Conservation (phyloP, 35 echinoderm and acorn worm genomes). For the Stichopus chloronotus region DNA sequence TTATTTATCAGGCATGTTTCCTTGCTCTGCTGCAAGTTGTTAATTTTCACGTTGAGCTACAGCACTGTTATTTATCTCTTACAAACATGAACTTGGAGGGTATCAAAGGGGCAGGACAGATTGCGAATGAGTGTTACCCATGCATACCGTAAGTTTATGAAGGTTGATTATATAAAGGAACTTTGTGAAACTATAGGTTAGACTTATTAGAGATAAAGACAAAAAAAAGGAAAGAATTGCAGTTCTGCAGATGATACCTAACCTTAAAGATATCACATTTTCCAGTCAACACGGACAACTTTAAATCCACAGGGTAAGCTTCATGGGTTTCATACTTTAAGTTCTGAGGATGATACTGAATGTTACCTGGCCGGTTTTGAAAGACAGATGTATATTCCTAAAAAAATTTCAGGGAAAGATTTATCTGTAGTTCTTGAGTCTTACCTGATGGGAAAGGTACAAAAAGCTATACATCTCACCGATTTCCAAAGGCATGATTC, state of each 20-base stretch:
- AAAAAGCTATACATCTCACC: constrained; percentile 23
- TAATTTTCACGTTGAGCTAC: background rate
- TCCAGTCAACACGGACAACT: background rate
- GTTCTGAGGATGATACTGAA: constrained; percentile 35
- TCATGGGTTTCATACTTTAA: background rate
- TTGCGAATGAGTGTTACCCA: background rate
- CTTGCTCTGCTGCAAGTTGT: background rate
- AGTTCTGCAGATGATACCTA: constrained; percentile 2
- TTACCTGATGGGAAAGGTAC: background rate
- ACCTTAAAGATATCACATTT: constrained; percentile 6
- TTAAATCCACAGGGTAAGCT: background rate
- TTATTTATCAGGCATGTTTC: background rate
- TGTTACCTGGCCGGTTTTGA: constrained; percentile 13
- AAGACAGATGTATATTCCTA: background rate
- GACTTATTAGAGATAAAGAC: background rate
- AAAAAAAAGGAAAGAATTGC: constrained; percentile 42
- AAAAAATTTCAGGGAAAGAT: background rate
- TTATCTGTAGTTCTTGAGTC: background rate
- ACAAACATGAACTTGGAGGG: background rate
- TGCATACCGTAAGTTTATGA: background rate
- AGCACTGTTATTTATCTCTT: background rate
- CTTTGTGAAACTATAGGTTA: constrained; percentile 30
- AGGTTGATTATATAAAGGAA: constrained; percentile 20
- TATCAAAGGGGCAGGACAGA: background rate
- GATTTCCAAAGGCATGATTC: background rate